Base-by-base conservation (phyloP, 2,797 vertebrate genomes). In the Strix occidentalis region DNA sequence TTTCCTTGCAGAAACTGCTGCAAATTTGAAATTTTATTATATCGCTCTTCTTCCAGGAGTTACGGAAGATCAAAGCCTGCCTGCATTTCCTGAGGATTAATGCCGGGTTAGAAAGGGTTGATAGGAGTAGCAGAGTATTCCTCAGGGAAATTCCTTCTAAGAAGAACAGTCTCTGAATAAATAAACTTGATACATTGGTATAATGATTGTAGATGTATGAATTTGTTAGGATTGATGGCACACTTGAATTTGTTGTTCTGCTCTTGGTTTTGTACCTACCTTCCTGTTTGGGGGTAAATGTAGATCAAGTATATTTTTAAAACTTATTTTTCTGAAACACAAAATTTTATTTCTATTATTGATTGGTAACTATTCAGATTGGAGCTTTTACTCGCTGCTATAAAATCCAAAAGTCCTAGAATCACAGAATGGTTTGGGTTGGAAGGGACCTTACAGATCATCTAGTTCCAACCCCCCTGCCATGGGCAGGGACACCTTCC, bases 111-210 rank as follows among this genome's bases (percentile, higher is more conserved):
- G 46, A 76, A 92, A 87, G 43, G 5, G 26, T 79, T 61, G 58
- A 41, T 45, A 63, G 50, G 53, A 57, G 8, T 26, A 64, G 46
- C 37, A 39, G 46, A 74, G 45, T 77, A 69, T 82, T 95, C 80
- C 70, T 78, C 25, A 31, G 53, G 65, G 90, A 76, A 95, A 72
- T 65, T 86, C 53, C 46, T 90, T 81, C 29, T 16, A 61, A 70
- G n/a, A 80, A 46, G 24, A 88, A n/a, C 25, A 18, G 45, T 83
- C 12, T 72, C 75, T 95, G 53, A 60, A 92, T 74, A 71, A 91
- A 76, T 48, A 37, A 78, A 65, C 19, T 45, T 45, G 60, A 61
- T 57, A 26, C 9, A 9, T 45, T 92, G 68, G 12, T 91, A 26
- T 61, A 46, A 58, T 17, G 41, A n/a, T 64, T 0, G 0, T 57